Conservation (phyloP, 2,797 vertebrate genomes). For the Leptatherina wallacei region DNA sequence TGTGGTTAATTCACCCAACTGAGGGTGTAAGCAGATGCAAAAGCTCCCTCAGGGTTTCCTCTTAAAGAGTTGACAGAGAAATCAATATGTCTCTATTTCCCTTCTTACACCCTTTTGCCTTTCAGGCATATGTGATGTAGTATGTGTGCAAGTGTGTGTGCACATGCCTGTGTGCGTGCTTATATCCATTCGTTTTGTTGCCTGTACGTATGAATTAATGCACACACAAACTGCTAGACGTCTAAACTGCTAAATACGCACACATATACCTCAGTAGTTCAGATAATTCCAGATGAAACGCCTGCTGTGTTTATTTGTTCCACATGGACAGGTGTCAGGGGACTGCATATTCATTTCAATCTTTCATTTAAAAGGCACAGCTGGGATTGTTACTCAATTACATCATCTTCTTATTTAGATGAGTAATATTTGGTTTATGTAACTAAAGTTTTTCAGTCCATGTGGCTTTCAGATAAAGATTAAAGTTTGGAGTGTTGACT, state of each 20-base stretch:
- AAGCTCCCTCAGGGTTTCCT: slow-evolving; percentile 64
- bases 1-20: slow-evolving; percentile 60
- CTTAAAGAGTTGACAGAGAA: slow-evolving; percentile 60
- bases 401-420: neutral
- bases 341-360: slow-evolving; percentile 28
- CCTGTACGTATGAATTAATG: slow-evolving; percentile 17
- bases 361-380: slow-evolving; percentile 6
- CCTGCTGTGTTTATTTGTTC: slow-evolving; percentile 36
- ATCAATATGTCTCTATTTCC: slow-evolving; percentile 66
- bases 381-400: neutral
- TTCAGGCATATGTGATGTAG: slow-evolving; percentile 41
- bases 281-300: slow-evolving; percentile 34
- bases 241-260: slow-evolving; percentile 32
- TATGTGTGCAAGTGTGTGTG: slow-evolving; percentile 23
- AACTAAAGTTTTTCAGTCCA: neutral
- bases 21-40: slow-evolving; percentile 57
- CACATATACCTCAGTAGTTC: slow-evolving; percentile 22
- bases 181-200: slow-evolving; percentile 28
- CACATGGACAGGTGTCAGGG: slow-evolving; percentile 11
- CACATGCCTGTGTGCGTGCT: neutral
- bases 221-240: slow-evolving; percentile 2
- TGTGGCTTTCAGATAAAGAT: slow-evolving; percentile 18
- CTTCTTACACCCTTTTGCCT: slow-evolving; percentile 42
- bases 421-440: slow-evolving; percentile 12
- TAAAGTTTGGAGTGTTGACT: neutral